A percentile compares a stretch with the other conserved stretches of the same genome.
phyloP scores from a whole-genome alignment of 2,113 vertebrate species.

The Melanerpes formicivorus region DNA sequence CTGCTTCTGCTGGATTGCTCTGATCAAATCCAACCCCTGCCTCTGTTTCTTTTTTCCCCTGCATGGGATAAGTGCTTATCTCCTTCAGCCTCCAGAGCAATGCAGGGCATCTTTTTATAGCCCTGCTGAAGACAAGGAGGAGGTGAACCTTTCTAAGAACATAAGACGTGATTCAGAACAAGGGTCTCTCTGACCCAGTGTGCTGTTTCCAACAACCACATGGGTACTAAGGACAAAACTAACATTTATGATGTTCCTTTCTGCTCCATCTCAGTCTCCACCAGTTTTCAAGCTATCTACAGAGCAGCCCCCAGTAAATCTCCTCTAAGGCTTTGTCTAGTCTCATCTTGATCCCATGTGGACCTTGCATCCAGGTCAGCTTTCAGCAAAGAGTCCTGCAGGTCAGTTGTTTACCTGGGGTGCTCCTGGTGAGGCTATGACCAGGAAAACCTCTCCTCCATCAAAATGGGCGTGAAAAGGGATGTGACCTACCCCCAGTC shows the following conservation, averaged over 20 bases:
- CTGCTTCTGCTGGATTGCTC: not conserved
- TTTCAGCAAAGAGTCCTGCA: not conserved
- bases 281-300: not conserved
- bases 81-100: not conserved
- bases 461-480: not conserved
- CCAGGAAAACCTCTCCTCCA: not conserved
- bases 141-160: not conserved
- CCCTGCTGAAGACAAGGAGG: not conserved
- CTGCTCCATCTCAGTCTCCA: not conserved
- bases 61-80: not conserved
- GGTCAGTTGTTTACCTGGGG: not conserved
- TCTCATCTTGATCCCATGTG: fast-evolving
- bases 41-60: not conserved
- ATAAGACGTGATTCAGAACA: not conserved
- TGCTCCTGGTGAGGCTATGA: not conserved
- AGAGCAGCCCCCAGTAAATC: not conserved
- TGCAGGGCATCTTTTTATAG: slow-evolving; percentile 38
- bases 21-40: not conserved
- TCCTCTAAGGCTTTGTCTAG: not conserved
- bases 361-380: not conserved
- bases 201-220: not conserved
- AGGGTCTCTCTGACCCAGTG: not conserved
- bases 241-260: not conserved
- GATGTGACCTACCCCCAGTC: not conserved
- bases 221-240: not conserved